Evolutionary conservation across 2,888 invertebrate genomes (phyloP), one percentile per base, ranked within the genome.

Genomic region (Heliothis peltigera): DNA sequence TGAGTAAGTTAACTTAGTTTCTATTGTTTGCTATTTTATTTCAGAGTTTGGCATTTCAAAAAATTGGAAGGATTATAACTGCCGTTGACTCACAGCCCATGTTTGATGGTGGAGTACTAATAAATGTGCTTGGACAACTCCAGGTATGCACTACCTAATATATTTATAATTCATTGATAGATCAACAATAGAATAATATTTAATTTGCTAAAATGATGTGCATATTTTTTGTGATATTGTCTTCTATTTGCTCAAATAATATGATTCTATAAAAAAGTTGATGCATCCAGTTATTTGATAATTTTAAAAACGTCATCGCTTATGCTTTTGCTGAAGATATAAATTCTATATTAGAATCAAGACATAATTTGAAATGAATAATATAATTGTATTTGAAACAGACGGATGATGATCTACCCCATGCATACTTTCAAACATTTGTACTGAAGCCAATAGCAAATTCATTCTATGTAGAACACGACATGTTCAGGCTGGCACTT

Each of bases 31-130:
- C 12, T 28, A 28, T 10, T 69, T 4, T 66, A 71, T 89, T 97
- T 77, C 95, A 99, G 98, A 96, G 97, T 89, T 96, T 99, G 91
- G 96, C 97, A 77, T 99, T 99, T 96, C 98, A 98, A 96, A 98
- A 98, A 95, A 99, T 99, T 86, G 97, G 97, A 90, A 97, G 99
- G 92, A 96, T 97, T 86, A 97, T 99, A 88, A 99, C 99, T 66
- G 97, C 98, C 25, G 97, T 99, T 71, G 99, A 99, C 91, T 98
- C 98, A 54, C 99, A 99, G 92, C 99, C 99, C n/a, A 99, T 98
- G 96, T 98, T 98, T 87, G 99, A 99, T 94, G 99, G 99, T 68
- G 99, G 99, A 74, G 98, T 99, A 80, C 94, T 99, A 91, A 98
- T 99, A 82, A 98, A 98, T 95, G 99, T 99, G 57, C 96, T 99